Percentiles rank a stretch among this genome's conserved stretches.
Conservation (phyloP, 2,888 invertebrate species). For the Charanyca ferruginea region DNA sequence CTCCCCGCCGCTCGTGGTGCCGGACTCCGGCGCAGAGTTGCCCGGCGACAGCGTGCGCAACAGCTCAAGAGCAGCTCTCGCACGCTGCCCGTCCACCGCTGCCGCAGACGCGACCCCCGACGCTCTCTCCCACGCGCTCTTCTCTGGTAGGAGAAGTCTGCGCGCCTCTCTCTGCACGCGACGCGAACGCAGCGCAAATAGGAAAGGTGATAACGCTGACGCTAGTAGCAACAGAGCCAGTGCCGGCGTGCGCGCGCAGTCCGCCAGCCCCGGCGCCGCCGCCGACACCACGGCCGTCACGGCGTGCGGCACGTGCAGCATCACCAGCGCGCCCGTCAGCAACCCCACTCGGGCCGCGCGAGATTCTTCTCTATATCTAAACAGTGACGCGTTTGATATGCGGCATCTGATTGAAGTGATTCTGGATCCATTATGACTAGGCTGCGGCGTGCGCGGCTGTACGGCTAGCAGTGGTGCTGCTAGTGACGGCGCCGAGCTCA, state of each 20-base stretch:
- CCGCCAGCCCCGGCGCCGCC: slow-evolving; percentile 88
- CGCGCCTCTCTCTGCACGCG: slow-evolving; percentile 91
- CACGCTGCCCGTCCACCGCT: slow-evolving; percentile 89
- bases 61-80: slow-evolving; percentile 85
- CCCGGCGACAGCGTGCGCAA: slow-evolving; percentile 85
- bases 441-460: slow-evolving; percentile 85
- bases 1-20: slow-evolving; percentile 82
- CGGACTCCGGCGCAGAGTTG: slow-evolving; percentile 81
- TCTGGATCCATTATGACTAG: slow-evolving; percentile 89
- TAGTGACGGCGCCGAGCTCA: slow-evolving; percentile 89
- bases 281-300: slow-evolving; percentile 80
- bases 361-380: slow-evolving; percentile 96
- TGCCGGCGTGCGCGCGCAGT: slow-evolving; percentile 87
- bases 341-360: slow-evolving; percentile 95
- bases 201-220: slow-evolving; percentile 93
- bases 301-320: slow-evolving; percentile 94
- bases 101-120: slow-evolving; percentile 90
- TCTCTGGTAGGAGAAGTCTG: slow-evolving; percentile 82
- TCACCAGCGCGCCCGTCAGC: slow-evolving; percentile 93
- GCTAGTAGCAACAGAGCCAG: slow-evolving; percentile 91
- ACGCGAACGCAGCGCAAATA: slow-evolving; percentile 94
- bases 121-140: slow-evolving; percentile 89
- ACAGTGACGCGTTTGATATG: slow-evolving; percentile 96
- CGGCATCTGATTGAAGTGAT: slow-evolving; percentile 95
- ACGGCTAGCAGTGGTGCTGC: slow-evolving; percentile 82